These are phyloP conservation scores for Shargacucullia verbasci DNA, from an alignment of 2,888 invertebrate genomes.

Conservation along the genomic window DNA sequence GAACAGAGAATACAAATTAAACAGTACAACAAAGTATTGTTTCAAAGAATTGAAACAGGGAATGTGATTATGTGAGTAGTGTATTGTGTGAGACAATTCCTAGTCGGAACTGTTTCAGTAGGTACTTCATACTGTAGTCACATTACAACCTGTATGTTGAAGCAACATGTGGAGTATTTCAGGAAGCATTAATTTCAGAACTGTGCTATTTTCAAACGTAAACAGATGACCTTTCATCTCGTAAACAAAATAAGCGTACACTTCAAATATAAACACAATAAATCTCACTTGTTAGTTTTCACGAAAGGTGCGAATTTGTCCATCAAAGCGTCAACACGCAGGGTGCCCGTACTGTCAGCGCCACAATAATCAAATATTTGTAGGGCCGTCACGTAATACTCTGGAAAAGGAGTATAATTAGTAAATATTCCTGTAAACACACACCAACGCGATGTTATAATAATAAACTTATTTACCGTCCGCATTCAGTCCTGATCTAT, in stretches of 20 bases:
- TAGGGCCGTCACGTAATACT: conserved; percentile 80
- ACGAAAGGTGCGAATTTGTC: conserved; percentile 83
- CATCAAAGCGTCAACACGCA: conserved; percentile 81
- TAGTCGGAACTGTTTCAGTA: no score
- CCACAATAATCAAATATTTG: conserved; percentile 85
- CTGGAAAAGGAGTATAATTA: conserved; percentile 75
- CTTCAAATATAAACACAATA: conserved; percentile 8
- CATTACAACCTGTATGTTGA: conserved; percentile 7
- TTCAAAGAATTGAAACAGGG: no score
- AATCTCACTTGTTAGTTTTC: conserved; percentile 82
- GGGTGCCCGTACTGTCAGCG: conserved; percentile 71
- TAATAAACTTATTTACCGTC: conserved; percentile 77
- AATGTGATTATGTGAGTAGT: no score
- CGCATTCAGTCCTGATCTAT: conserved; percentile 70
- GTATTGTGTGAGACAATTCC: no score
- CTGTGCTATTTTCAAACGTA: conserved; percentile 33
- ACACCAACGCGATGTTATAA: conserved; percentile 77
- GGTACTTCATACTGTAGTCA: not conserved
- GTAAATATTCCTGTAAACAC: conserved; percentile 65
- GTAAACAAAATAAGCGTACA: conserved; percentile 24
- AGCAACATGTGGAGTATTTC: conserved; percentile 11
- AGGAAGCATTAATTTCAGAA: conserved; percentile 33
- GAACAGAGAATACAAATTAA: not conserved
- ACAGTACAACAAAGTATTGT: no score
- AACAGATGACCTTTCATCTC: conserved; percentile 27